Evolutionary conservation across 2,888 invertebrate species (phyloP).

Genomic region (Eueremaeus valkanovi): DNA sequence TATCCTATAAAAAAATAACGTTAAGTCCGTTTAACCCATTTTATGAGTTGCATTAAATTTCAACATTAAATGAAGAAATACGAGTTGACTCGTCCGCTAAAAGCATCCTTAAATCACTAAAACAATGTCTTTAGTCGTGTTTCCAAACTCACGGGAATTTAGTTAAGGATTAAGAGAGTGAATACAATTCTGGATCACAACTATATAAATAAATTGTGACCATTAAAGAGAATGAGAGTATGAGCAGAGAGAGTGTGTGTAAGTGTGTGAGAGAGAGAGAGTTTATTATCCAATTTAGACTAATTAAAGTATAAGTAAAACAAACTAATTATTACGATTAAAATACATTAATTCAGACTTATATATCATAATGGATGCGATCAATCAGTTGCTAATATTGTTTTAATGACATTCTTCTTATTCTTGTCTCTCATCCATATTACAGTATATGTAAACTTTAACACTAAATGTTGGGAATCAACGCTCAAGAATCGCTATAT

Average conservation of each 20-base stretch:
- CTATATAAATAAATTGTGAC: slow-evolving; percentile 29
- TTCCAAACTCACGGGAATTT: slow-evolving; percentile 10
- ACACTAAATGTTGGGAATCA: background rate
- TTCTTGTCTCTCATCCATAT: no score
- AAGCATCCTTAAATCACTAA: slow-evolving; percentile 26
- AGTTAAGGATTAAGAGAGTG: background rate
- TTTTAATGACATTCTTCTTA: no score
- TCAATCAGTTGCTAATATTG: background rate
- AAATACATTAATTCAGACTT: slow-evolving; percentile 2
- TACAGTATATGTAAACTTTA: background rate
- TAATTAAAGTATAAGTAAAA: slow-evolving; percentile 16
- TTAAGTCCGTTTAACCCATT: slow-evolving; percentile 14
- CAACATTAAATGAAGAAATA: slow-evolving; percentile 9
- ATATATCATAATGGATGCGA: background rate
- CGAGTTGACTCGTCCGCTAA: slow-evolving; percentile 26
- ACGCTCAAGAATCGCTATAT: background rate
- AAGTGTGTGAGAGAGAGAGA: no score
- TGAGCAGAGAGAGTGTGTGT: background rate
- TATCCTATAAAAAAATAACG: slow-evolving; percentile 15
- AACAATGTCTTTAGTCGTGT: slow-evolving; percentile 23
- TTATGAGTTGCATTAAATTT: slow-evolving; percentile 27
- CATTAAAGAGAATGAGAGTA: background rate
- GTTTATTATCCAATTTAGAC: slow-evolving; percentile 24
- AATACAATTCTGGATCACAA: background rate
- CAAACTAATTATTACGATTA: slow-evolving; percentile 6